These are phyloP conservation scores for Ciconia nigra DNA, from an alignment of 2,797 vertebrate genomes.

Conservation along the genomic window DNA sequence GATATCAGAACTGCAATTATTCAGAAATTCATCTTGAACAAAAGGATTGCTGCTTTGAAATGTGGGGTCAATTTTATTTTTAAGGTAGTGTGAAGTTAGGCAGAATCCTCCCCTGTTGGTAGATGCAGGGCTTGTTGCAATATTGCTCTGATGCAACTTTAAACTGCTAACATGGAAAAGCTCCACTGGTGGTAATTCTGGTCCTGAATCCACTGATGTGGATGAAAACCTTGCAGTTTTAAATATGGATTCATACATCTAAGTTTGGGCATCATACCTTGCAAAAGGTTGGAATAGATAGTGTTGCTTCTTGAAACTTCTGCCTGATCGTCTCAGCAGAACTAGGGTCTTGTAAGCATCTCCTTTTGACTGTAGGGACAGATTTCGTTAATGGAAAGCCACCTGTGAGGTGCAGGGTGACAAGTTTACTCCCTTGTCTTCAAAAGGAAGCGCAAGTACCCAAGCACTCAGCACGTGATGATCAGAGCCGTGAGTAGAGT, in stretches of 20 bases:
- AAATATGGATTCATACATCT: background rate
- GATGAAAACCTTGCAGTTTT: background rate
- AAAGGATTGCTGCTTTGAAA: background rate
- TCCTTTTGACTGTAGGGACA: background rate
- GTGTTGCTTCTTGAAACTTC: background rate
- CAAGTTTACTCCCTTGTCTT: background rate
- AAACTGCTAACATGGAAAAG: background rate
- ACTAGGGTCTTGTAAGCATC: background rate
- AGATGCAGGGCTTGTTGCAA: background rate
- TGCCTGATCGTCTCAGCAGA: background rate
- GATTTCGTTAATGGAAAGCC: background rate
- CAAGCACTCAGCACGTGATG: background rate
- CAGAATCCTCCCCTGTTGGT: background rate
- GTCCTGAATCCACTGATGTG: background rate
- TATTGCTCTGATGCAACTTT: background rate
- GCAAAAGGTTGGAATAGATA: background rate
- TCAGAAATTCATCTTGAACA: background rate
- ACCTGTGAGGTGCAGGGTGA: background rate
- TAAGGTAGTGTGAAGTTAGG: background rate
- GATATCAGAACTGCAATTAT: background rate
- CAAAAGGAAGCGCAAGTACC: background rate
- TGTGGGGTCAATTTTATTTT: accelerated
- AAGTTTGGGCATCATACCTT: background rate
- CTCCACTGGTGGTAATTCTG: background rate
- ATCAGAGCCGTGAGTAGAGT: background rate